Base-by-base conservation (phyloP, 2,797 vertebrate species). In the Acropternis orthonyx region DNA sequence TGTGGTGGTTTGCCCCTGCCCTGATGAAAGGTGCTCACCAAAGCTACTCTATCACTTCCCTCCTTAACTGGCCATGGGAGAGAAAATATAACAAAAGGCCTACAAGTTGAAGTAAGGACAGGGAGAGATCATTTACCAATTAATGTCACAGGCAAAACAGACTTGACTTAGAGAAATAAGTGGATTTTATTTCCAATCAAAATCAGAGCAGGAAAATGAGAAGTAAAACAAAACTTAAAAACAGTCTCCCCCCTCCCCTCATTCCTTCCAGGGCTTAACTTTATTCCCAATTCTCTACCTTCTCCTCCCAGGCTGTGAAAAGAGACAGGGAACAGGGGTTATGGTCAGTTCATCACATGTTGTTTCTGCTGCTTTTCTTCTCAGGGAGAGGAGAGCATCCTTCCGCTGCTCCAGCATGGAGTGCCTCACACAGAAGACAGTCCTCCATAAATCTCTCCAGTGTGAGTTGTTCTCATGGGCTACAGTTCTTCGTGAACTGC, bases 381-480 rank as follows among this genome's bases (percentile, higher is more conserved):
- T 54, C 15, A 16, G 10, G 10, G 39, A 37, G 8, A 41, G 30
- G 26, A 54, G 28, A 19, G 27, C 54, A 18, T 41, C 26, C 30
- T 54, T 81, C 14, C 20, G 54, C 39, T 32, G 12, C 9, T 54
- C 30, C 34, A 54, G 30, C 26, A 32, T 8, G 6, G 12, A 12
- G 5, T 67, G 7, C 3, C 30, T 80, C 14, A 19, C 7, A 27
- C 14, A 30, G 17, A 34, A 46, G 14, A 46, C 8, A 32, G 26
- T 30, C 30, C 26, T 48, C 21, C 26, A 34, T 22, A 68, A 16
- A 48, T 10, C 34, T 36, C 39, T 48, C 8, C 14, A 30, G 5
- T 0, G 0, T 14, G 15, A 51, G n/a, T 24, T 44, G 26, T 61
- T 61, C 46, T 41, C 28, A 7, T 24, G 46, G 19, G 15, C 26